Evolutionary conservation across 1,140 invertebrate genomes (phyloP).

Genomic region (Antheraea mylitta): DNA sequence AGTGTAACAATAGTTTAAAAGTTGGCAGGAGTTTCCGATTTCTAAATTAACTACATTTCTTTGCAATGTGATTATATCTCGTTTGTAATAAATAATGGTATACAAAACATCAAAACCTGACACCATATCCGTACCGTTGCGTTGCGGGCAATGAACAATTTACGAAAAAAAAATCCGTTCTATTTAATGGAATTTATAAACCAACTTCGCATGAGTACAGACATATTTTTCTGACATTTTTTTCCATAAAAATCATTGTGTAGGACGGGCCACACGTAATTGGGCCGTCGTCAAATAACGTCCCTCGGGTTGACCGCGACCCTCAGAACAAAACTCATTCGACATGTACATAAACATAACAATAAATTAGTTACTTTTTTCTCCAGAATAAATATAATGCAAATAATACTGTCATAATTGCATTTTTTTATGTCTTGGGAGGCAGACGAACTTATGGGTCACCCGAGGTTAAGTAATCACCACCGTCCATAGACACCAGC

Average conservation of each 20-base stretch:
- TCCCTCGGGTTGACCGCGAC: constrained; percentile 11
- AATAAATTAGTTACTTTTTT: constrained; percentile 14
- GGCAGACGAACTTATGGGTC: too few relatives aligned
- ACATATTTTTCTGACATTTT: constrained; percentile 7
- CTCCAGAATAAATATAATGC: neutral
- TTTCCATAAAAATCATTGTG: constrained; percentile 7
- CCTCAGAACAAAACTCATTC: constrained; percentile 4
- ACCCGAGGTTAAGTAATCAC: too few relatives aligned
- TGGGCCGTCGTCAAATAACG: constrained; percentile 13
- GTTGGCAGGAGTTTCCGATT: too few relatives aligned
- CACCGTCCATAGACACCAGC: too few relatives aligned
- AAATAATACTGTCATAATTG: neutral
- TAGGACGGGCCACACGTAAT: constrained; percentile 6
- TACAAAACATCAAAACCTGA: neutral
- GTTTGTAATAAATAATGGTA: too few relatives aligned
- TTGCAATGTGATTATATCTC: too few relatives aligned
- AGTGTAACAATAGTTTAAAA: too few relatives aligned
- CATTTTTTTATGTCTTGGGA: neutral
- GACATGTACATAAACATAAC: constrained; percentile 12
- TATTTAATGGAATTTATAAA: neutral
- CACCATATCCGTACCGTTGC: neutral
- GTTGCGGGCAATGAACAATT: neutral
- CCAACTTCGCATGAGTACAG: neutral
- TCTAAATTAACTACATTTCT: too few relatives aligned
- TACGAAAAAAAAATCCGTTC: neutral